These are phyloP conservation scores for Drosophila borborema DNA, from an alignment of 2,888 invertebrate genomes.

Conservation along the genomic window DNA sequence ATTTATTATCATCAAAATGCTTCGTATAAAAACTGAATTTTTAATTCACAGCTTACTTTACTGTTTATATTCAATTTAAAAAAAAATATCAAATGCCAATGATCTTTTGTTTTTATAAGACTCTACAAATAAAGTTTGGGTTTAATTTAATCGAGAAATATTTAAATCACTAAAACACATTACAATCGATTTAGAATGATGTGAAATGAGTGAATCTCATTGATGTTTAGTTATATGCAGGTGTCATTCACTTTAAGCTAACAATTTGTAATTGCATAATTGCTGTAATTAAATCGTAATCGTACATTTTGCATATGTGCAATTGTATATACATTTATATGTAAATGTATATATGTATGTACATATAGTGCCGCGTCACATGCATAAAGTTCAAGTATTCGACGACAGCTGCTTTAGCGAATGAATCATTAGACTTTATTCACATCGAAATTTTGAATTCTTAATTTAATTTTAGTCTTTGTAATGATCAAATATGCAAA, in stretches of 20 bases:
- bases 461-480: neutral
- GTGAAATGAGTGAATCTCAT: neutral
- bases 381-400: slow-evolving; percentile 44
- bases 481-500: slow-evolving; percentile 22
- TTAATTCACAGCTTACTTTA: neutral
- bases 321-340: too few species aligned
- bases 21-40: neutral
- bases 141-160: too few species aligned
- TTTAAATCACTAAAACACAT: too few species aligned
- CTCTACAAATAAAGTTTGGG: too few species aligned
- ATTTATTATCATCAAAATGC: too few species aligned
- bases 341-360: neutral
- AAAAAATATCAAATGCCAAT: too few species aligned
- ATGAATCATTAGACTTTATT: slow-evolving; percentile 51
- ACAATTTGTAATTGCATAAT: slow-evolving; percentile 21
- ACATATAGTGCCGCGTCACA: slow-evolving; percentile 14
- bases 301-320: slow-evolving; percentile 5
- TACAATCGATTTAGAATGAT: neutral
- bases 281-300: slow-evolving; percentile 19
- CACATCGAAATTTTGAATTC: neutral
- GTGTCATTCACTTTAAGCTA: slow-evolving; percentile 5
- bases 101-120: too few species aligned
- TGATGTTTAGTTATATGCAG: neutral
- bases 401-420: slow-evolving; percentile 19
- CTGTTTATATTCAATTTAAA: neutral